Conservation (phyloP, 30 jellyfish, hydroid and myxozoan species). For the Turritopsis dohrnii region DNA sequence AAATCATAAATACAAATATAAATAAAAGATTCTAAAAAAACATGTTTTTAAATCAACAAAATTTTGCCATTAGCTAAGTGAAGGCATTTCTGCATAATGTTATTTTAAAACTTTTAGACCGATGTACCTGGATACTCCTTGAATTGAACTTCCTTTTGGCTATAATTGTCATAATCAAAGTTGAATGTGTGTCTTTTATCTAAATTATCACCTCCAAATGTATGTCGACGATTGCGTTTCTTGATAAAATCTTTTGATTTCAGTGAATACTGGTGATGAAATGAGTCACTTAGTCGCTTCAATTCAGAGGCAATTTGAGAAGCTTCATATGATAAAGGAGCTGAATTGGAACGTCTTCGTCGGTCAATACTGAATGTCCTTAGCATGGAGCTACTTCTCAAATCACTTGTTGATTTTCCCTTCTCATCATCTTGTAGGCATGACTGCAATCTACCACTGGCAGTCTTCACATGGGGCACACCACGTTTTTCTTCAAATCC, state of each 20-base stretch:
- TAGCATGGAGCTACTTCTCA: neutral
- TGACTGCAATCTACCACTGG: conserved; percentile 19
- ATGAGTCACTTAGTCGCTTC: conserved; percentile 11
- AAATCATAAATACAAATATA: no score
- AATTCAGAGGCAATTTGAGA: conserved; percentile 10
- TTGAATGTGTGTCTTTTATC: neutral
- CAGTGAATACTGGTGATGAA: neutral
- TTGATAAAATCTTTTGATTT: neutral
- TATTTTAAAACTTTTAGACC: neutral
- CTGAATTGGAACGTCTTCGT: conserved; percentile 9
- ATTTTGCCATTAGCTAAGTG: no score
- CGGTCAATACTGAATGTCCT: neutral
- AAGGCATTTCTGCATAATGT: neutral
- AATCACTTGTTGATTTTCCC: neutral
- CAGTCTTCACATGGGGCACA: neutral
- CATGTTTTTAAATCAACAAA: no score
- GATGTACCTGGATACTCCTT: neutral
- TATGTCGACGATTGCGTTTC: conserved; percentile 11
- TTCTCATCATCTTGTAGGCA: neutral
- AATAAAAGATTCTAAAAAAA: no score
- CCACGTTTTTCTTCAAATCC: neutral
- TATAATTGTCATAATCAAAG: conserved; percentile 13
- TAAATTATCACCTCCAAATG: neutral
- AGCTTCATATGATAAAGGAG: conserved; percentile 4
- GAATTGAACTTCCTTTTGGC: neutral